Evolutionary conservation across 2,888 invertebrate genomes (phyloP).

Genomic region (Chydorus sphaericus): DNA sequence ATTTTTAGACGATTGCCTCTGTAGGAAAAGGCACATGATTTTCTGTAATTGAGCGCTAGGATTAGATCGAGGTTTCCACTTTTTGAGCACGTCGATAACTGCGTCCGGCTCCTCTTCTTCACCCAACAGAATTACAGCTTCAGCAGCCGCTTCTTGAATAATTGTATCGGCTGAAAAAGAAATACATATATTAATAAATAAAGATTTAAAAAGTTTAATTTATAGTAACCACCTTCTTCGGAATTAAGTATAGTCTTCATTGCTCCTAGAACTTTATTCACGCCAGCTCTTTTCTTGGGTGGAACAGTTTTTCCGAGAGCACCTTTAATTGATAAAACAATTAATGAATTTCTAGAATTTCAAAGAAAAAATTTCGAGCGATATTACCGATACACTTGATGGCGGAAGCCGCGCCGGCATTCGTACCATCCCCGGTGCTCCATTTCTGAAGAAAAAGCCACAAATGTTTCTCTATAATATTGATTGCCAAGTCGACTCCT

Average conservation of each 20-base stretch:
- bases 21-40: no score
- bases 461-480: slow-evolving; percentile 8
- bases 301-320: neutral
- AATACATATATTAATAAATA: neutral
- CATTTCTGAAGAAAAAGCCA: slow-evolving; percentile 13
- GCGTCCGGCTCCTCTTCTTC: neutral
- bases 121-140: slow-evolving; percentile 8
- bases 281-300: neutral
- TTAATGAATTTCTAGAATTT: neutral
- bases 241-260: neutral
- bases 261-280: neutral
- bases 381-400: slow-evolving; percentile 4
- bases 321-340: no score
- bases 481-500: slow-evolving; percentile 1
- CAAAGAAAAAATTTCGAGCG: neutral
- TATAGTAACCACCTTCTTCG: neutral
- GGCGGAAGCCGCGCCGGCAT: slow-evolving; percentile 5
- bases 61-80: slow-evolving; percentile 7
- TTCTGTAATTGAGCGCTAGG: no score
- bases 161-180: neutral
- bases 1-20: no score
- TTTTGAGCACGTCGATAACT: neutral
- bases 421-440: slow-evolving; percentile 11
- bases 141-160: slow-evolving; percentile 11
- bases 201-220: neutral